These are phyloP conservation scores for Formica selysi DNA, from an alignment of 1,140 invertebrate genomes.

Conservation along the genomic window DNA sequence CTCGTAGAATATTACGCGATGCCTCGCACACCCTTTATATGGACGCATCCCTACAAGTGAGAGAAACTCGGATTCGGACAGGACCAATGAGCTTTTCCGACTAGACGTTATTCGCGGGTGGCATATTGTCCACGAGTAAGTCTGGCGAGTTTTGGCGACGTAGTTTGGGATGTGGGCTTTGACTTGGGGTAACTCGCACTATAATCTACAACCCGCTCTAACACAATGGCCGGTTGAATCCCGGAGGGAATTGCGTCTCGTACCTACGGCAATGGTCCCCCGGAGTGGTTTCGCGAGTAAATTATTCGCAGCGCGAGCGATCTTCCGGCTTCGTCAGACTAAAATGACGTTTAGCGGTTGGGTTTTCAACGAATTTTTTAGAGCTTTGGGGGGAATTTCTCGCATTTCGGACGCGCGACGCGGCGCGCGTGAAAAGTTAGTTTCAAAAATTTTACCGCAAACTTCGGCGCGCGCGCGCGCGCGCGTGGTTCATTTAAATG, in stretches of 20 bases:
- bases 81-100: conserved; percentile 56
- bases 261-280: conserved; percentile 59
- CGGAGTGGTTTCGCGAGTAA: conserved; percentile 60
- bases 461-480: conserved; percentile 14
- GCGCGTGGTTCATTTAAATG: conserved; percentile 53
- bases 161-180: conserved; percentile 62
- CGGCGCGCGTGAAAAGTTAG: conserved; percentile 5
- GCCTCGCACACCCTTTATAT: not conserved
- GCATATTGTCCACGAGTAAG: conserved; percentile 60
- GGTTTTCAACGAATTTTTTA: conserved; percentile 16
- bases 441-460: conserved; percentile 30
- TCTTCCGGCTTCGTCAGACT: conserved; percentile 38
- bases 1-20: conserved; percentile 16
- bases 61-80: conserved; percentile 59
- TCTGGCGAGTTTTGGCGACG: conserved; percentile 50
- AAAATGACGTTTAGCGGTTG: conserved; percentile 49
- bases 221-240: conserved; percentile 59
- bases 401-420: conserved; percentile 6
- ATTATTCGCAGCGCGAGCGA: conserved; percentile 60
- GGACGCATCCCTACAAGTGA: conserved; percentile 57
- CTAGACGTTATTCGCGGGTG: conserved; percentile 61
- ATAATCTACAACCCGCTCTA: conserved; percentile 62
- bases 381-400: not conserved
- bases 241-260: conserved; percentile 61
- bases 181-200: conserved; percentile 63